phyloP scores from a whole-genome alignment of 1,140 invertebrate genomes.

The Archegozetes longisetosus region DNA sequence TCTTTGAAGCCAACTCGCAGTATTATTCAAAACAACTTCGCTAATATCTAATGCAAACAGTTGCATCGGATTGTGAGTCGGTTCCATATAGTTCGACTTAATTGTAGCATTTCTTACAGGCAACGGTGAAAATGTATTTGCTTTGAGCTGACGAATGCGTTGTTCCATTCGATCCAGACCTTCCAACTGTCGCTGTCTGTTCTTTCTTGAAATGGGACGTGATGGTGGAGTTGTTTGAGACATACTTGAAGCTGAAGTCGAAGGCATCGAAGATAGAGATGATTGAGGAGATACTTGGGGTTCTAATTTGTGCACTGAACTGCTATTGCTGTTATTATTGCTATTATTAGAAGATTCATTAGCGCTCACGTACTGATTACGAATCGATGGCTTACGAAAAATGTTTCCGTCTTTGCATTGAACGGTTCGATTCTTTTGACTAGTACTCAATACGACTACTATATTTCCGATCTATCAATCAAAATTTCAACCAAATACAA shows the following conservation, averaged over 20 bases:
- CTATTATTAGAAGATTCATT: constrained; percentile 16
- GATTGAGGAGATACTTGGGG: no score
- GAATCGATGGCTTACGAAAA: constrained; percentile 17
- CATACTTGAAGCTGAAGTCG: no score
- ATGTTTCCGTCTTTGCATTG: constrained; percentile 9
- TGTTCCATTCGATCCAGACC: constrained; percentile 42
- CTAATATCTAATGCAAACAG: constrained; percentile 76
- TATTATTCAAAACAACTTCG: constrained; percentile 36
- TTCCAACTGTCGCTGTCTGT: constrained; percentile 43
- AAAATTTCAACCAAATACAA: no score
- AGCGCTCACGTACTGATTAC: constrained; percentile 14
- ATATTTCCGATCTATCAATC: constrained; percentile 39
- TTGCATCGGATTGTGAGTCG: constrained; percentile 41
- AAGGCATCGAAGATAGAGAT: no score
- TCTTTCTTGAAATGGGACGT: constrained; percentile 31
- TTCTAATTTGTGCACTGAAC: no score
- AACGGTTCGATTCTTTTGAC: constrained; percentile 21
- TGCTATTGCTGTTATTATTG: no score
- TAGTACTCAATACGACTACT: constrained; percentile 44
- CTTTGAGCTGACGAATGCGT: constrained; percentile 26
- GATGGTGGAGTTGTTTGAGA: no score
- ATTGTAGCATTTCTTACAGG: constrained; percentile 10
- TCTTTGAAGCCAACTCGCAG: constrained; percentile 56
- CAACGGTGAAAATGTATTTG: constrained; percentile 11
- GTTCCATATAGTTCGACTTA: neutral